Conservation (phyloP, 2,888 invertebrate species). For the Nasonovia ribisnigri region DNA sequence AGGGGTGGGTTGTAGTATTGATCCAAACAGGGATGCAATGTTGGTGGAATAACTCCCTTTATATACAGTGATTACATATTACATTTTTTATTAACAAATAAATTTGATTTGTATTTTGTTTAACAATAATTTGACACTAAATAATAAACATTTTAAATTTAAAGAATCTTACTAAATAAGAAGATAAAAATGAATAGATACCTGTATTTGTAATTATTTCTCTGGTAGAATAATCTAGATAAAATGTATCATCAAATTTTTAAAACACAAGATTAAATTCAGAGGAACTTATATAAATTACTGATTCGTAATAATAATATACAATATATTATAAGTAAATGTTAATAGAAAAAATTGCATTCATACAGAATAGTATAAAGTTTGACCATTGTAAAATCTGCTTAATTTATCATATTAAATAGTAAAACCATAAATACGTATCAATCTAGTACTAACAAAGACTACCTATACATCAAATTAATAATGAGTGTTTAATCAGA, state of each 20-base stretch:
- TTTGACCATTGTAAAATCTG: background rate
- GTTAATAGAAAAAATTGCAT: background rate
- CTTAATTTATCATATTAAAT: background rate
- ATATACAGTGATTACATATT: slow-evolving; percentile 52
- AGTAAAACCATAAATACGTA: no score
- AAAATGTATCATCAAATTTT: background rate
- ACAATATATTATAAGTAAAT: background rate
- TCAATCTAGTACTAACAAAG: background rate
- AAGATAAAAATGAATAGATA: background rate
- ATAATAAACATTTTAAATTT: background rate
- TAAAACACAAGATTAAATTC: background rate
- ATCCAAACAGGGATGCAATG: slow-evolving; percentile 63
- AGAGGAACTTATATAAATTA: background rate
- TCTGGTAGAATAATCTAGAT: background rate
- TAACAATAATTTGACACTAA: slow-evolving; percentile 1
- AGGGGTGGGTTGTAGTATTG: slow-evolving; percentile 55
- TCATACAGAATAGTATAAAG: background rate
- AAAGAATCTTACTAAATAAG: background rate
- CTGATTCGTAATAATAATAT: background rate
- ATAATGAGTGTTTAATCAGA: background rate
- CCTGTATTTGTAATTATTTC: background rate
- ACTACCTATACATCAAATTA: background rate
- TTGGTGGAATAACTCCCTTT: slow-evolving; percentile 16
- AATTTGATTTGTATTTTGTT: background rate
- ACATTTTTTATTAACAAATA: slow-evolving; percentile 12